Conservation (phyloP, 2,888 invertebrate genomes). For the Yponomeuta sedellus region DNA sequence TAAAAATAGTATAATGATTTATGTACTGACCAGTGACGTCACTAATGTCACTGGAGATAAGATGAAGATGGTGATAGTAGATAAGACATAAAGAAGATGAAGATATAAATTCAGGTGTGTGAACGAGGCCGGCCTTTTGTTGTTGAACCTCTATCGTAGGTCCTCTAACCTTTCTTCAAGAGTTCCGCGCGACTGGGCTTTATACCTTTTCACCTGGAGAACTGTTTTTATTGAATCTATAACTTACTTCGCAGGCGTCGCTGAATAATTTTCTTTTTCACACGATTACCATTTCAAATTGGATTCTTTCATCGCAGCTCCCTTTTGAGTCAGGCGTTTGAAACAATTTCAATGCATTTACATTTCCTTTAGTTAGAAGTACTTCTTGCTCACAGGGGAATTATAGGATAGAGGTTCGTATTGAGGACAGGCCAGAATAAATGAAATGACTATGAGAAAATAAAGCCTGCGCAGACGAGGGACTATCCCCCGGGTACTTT, state of each 20-base stretch:
- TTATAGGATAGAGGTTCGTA: not conserved
- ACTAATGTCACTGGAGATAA: no score
- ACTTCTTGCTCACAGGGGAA: not conserved
- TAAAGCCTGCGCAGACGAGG: no score
- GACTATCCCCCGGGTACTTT: no score
- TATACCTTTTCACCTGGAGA: not conserved
- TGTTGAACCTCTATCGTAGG: not conserved
- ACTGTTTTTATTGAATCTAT: slow-evolving; percentile 2
- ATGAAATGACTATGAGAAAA: no score
- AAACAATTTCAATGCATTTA: not conserved
- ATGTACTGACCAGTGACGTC: no score
- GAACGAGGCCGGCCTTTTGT: no score
- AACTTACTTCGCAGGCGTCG: not conserved
- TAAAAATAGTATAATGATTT: no score
- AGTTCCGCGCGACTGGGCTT: not conserved
- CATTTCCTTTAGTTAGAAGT: not conserved
- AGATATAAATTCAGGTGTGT: no score
- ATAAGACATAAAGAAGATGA: no score
- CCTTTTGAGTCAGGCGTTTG: not conserved
- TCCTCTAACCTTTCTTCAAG: not conserved
- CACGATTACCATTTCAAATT: not conserved
- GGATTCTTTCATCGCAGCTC: not conserved
- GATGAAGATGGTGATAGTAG: no score
- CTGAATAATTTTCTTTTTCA: not conserved
- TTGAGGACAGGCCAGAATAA: no score